phyloP scores from a whole-genome alignment of 92 coral and sea anemone species.

The Umimayanthus kanabou region DNA sequence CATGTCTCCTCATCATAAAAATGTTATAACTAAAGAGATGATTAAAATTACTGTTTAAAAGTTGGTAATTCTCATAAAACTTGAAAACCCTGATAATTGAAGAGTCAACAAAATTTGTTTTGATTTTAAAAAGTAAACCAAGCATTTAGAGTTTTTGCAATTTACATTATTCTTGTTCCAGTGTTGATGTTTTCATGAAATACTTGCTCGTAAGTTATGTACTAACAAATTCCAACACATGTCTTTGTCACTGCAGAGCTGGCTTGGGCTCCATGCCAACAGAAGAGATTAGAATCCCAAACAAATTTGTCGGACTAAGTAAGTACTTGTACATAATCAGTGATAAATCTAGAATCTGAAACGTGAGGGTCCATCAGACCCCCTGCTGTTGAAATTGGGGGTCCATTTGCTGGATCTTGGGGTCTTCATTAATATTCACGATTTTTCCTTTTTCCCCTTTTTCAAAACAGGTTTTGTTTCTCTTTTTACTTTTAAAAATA shows the following conservation, averaged over 20 bases:
- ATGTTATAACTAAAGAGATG: not conserved
- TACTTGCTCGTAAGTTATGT: not conserved
- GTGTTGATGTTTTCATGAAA: not conserved
- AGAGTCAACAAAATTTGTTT: too few species aligned
- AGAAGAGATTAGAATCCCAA: constrained; percentile 94
- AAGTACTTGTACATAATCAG: constrained; percentile 52
- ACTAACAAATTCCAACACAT: not conserved
- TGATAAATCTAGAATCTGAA: too few species aligned
- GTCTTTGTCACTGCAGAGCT: constrained; percentile 65
- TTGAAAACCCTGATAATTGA: too few species aligned
- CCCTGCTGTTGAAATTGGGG: too few species aligned
- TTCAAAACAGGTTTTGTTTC: too few species aligned
- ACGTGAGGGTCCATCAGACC: too few species aligned
- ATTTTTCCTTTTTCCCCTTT: too few species aligned
- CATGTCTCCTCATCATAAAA: too few species aligned
- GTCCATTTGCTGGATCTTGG: too few species aligned
- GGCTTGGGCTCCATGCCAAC: constrained; percentile 92
- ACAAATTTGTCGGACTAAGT: constrained; percentile 98
- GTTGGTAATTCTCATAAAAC: not conserved
- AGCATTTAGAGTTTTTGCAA: not conserved
- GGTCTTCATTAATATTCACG: too few species aligned
- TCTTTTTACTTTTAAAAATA: too few species aligned
- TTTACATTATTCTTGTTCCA: not conserved
- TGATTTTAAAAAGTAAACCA: not conserved
- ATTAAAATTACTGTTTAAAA: not conserved